These are phyloP conservation scores for Brachynemurus nebulosus DNA, from an alignment of 2,888 invertebrate species.

Conservation along the genomic window DNA sequence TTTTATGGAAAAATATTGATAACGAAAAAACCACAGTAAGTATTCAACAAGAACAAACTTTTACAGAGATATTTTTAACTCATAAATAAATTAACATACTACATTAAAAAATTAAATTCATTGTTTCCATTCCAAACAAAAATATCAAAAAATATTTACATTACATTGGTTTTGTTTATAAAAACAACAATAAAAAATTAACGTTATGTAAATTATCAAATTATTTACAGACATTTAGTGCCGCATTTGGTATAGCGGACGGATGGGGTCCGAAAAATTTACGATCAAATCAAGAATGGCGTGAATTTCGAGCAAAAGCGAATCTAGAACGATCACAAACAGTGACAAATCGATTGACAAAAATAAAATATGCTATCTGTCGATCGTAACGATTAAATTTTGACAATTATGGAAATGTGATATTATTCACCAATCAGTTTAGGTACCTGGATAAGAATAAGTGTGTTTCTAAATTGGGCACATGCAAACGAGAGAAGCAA, in stretches of 20 bases:
- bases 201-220: background rate
- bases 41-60: background rate
- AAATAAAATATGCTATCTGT: too few relatives aligned
- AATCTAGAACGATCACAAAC: too few relatives aligned
- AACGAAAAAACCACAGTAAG: background rate
- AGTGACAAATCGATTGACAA: too few relatives aligned
- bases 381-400: too few relatives aligned
- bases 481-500: too few relatives aligned
- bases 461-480: too few relatives aligned
- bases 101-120: too few relatives aligned
- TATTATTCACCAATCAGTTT: too few relatives aligned
- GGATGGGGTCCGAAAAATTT: conserved; percentile 51
- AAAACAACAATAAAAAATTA: background rate
- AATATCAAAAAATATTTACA: background rate
- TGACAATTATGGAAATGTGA: too few relatives aligned
- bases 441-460: too few relatives aligned
- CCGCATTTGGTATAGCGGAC: conserved; percentile 33
- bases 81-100: too few relatives aligned
- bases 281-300: conserved; percentile 40
- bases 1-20: conserved; percentile 24
- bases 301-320: conserved; percentile 37
- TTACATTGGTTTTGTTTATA: too few relatives aligned
- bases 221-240: conserved; percentile 32
- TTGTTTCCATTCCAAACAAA: background rate
- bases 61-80: background rate